Evolutionary conservation across 2,888 invertebrate species (phyloP).

Genomic region (Hirudinaria manillensis): DNA sequence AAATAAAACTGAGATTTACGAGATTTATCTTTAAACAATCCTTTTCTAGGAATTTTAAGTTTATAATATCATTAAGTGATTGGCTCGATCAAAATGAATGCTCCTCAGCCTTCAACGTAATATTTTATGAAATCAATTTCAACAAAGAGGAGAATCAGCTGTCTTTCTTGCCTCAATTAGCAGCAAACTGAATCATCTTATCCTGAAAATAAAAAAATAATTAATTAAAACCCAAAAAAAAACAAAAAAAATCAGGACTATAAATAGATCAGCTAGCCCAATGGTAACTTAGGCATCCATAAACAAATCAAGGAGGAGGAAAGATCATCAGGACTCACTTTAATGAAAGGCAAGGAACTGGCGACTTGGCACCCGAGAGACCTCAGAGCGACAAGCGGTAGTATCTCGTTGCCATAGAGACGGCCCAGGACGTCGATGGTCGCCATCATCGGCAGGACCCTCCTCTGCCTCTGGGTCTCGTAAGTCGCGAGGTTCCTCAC

Average conservation of each 20-base stretch:
- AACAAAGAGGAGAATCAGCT: too few relatives aligned
- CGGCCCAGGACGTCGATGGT: conserved; percentile 79
- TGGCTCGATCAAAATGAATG: too few relatives aligned
- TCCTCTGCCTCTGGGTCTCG: conserved; percentile 74
- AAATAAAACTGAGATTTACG: too few relatives aligned
- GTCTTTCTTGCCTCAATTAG: background rate
- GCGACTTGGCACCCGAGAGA: conserved; percentile 63
- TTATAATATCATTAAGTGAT: too few relatives aligned
- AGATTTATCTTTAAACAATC: too few relatives aligned
- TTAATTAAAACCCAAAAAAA: background rate
- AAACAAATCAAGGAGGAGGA: background rate
- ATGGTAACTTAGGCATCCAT: background rate
- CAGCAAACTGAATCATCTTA: conserved; percentile 4
- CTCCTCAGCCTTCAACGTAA: too few relatives aligned
- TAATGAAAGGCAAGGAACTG: conserved; percentile 15
- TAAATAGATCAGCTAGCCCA: background rate
- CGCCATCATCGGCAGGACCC: conserved; percentile 81
- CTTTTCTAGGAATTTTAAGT: too few relatives aligned
- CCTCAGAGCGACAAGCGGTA: conserved; percentile 71
- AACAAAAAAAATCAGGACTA: background rate
- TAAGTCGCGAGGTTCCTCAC: conserved; percentile 70
- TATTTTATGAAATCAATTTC: too few relatives aligned
- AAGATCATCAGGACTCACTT: background rate
- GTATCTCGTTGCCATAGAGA: conserved; percentile 65
- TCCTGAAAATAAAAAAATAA: background rate